These are phyloP conservation scores for Eospalax fontanierii DNA, from an alignment of 2,797 vertebrate species.

Conservation along the genomic window DNA sequence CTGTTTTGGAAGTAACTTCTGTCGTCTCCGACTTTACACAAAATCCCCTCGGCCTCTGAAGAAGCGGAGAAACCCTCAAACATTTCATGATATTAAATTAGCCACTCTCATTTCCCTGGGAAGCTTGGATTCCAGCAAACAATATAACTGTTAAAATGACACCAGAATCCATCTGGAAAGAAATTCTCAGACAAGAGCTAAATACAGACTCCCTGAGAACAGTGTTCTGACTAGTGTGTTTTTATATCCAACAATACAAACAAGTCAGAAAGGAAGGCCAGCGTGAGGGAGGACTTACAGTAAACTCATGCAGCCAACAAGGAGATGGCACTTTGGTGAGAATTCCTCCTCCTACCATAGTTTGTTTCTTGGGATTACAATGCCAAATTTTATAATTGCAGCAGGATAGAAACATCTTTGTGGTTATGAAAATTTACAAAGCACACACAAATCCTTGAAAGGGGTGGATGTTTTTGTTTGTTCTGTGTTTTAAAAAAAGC, in stretches of 20 bases:
- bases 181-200: conserved; percentile 1
- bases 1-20: neutral
- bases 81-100: conserved; percentile 77
- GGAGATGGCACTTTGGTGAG: neutral
- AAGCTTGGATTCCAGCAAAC: conserved; percentile 73
- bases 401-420: conserved; percentile 22
- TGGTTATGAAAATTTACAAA: conserved; percentile 33
- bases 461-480: neutral
- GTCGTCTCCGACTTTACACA: neutral
- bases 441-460: conserved; percentile 16
- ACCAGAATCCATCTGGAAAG: conserved; percentile 48
- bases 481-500: too few species aligned
- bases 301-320: conserved; percentile 36
- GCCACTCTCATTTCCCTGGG: conserved; percentile 71
- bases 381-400: conserved; percentile 59
- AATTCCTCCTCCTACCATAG: conserved; percentile 39
- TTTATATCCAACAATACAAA: conserved; percentile 78
- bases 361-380: neutral
- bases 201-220: neutral
- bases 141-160: conserved; percentile 62
- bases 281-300: conserved; percentile 23
- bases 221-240: conserved; percentile 35
- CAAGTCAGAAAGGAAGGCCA: conserved; percentile 73
- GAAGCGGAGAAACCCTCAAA: conserved; percentile 77
- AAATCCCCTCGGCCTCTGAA: conserved; percentile 55